Evolutionary conservation across 1,140 invertebrate species (phyloP), one percentile per base, ranked within the genome.

Genomic region (Anoplolepis gracilipes): DNA sequence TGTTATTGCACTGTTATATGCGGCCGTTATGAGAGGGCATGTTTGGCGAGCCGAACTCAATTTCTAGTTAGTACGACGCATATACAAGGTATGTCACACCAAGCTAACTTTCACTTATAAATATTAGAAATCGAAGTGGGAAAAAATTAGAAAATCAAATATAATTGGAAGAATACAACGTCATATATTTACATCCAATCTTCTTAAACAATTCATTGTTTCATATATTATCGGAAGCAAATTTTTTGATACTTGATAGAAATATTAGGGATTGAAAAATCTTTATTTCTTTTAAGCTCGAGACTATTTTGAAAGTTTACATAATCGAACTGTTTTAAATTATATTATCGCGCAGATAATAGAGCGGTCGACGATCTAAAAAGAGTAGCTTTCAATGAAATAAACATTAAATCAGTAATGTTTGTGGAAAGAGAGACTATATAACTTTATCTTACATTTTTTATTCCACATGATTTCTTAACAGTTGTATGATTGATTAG

Each of bases 81-180:
- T 65, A 53, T 7, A 42, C n/a, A 13, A 39, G 57, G 16, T 57
- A 42, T 67, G 42, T 53, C 62, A 6, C 2, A 16, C 42, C 13
- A 7, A 33, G n/a, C 13, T n/a, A 33, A 39, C 61, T 78, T 67
- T 78, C 61, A 22, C 59, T 78, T 61, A 67, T 67, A 49, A 78
- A 78, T 67, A 67, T 25, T 49, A 67, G 39, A 67, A 78, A 78
- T 64, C 61, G n/a, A 78, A 78, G 22, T 25, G 28, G 19, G 33
- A 49, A 67, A 25, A 42, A 46, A 77, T 64, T 46, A 42, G 55
- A 76, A 62, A 28, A n/a, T 62, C 11, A 39, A 39, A 75, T 42
- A 19, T 42, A 73, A 55, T 73, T 30, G 28, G 3, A 57, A 19
- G 10, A 19, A 19, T 57, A 28, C 30, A 22, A 7, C 11, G 22